Evolutionary conservation across 2,888 invertebrate species (phyloP), one percentile per base, ranked within the genome.

Genomic region (Polietes domitor): DNA sequence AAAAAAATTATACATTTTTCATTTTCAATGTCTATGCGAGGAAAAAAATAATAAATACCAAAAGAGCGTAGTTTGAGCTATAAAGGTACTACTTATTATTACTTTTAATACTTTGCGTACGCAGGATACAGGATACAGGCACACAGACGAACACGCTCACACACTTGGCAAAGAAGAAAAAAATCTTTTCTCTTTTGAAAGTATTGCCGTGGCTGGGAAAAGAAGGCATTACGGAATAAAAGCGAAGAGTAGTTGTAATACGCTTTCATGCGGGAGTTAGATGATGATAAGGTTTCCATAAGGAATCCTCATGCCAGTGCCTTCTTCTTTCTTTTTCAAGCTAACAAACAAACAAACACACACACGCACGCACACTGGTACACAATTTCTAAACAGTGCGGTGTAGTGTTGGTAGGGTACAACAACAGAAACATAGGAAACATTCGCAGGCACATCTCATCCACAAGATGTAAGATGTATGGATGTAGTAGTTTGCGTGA

Each of bases 71-170:
- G 82, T 85, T 82, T 87, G 84, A 76, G 86, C 85, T 86, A 85
- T 86, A 87, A 88, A 89, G 90, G 89, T 88, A 90, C 81, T 81
- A 79, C 89, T 90, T 89, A 89, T 89, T 90, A 91, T 90, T 91
- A 90, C 88, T 89, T 90, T 90, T 90, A 90, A 90, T 90, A 89
- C 88, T 83, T 85, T 86, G 82, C 79, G 74, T 84, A 85, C 82
- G 82, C 83, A 85, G 81, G 72, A 77, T 32, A 32, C 37, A n/a
- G n/a, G n/a, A n/a, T 37, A 37, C 37, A 10, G 37, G 37, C 37
- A 12, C 7, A 43, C 12, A 41, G 32, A 15, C 73, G 12, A 6
- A 72, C 50, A 72, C 19, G 15, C 28, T 12, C 53, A 26, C 24
- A 65, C 15, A 43, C 26, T 37, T 2, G 19, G 28, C 32, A 68